Percentiles rank a stretch among this genome's conserved stretches.
Conservation (phyloP, 2,888 invertebrate genomes). For the Eupithecia centaureata region DNA sequence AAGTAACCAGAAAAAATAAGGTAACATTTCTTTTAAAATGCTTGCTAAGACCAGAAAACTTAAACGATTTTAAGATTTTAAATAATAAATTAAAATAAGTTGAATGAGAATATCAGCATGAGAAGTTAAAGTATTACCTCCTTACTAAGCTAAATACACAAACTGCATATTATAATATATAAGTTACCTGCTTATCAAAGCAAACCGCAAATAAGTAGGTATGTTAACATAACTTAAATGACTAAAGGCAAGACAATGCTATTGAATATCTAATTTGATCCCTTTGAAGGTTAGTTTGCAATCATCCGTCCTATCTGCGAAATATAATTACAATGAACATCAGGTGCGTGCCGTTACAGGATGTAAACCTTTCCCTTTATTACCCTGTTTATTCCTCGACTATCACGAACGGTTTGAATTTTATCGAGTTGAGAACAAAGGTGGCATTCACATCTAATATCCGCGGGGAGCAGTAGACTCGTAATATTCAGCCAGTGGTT, state of each 20-base stretch:
- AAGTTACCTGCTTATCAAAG: no score
- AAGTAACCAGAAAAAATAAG: no score
- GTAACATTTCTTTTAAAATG: no score
- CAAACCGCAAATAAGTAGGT: no score
- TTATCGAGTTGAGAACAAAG: slow-evolving; percentile 43
- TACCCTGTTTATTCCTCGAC: slow-evolving; percentile 37
- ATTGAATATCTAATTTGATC: slow-evolving; percentile 2
- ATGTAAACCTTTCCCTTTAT: slow-evolving; percentile 38
- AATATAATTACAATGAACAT: slow-evolving; percentile 20
- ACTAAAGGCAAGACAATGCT: neutral
- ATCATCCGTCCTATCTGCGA: slow-evolving; percentile 11
- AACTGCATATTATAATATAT: no score
- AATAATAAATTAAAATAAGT: no score
- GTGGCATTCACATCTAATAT: slow-evolving; percentile 42
- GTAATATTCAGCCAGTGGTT: slow-evolving; percentile 35
- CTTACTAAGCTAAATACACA: no score
- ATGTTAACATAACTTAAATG: neutral
- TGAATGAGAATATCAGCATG: no score
- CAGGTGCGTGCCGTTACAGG: slow-evolving; percentile 18
- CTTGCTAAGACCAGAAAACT: no score
- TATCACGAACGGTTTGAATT: slow-evolving; percentile 37
- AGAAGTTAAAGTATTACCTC: no score
- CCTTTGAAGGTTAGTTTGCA: neutral
- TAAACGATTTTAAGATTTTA: no score
- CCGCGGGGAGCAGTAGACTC: slow-evolving; percentile 36